A percentile compares a stretch with the other conserved stretches of the same genome.
These are phyloP conservation scores for Tetheella fluctuosa DNA, from an alignment of 2,888 invertebrate genomes.

Conservation along the genomic window DNA sequence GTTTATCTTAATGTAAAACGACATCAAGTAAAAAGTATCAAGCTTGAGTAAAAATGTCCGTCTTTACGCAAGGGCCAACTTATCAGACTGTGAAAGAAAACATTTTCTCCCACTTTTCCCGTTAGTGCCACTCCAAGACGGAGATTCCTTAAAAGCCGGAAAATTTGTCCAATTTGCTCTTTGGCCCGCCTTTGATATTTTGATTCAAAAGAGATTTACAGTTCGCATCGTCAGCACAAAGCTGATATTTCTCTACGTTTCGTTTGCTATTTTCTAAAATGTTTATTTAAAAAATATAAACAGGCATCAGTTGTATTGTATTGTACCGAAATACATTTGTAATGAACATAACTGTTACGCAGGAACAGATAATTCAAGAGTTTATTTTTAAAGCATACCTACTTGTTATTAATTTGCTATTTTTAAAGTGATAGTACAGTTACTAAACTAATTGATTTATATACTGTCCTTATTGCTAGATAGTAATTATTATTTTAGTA, in stretches of 20 bases:
- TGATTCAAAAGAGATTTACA: conserved; percentile 57
- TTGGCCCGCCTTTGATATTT: conserved; percentile 59
- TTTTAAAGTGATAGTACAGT: too few species aligned
- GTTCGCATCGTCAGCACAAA: conserved; percentile 43
- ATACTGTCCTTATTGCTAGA: too few species aligned
- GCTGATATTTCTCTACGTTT: conserved; percentile 38
- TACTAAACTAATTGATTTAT: too few species aligned
- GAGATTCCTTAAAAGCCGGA: conserved; percentile 64
- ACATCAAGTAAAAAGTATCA: background rate
- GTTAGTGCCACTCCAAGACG: conserved; percentile 46
- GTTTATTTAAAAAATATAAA: conserved; percentile 9
- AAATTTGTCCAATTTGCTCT: conserved; percentile 68
- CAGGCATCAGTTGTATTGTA: background rate
- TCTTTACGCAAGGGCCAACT: conserved; percentile 24
- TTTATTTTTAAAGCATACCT: too few species aligned
- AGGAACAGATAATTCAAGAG: too few species aligned
- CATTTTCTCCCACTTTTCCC: conserved; percentile 47
- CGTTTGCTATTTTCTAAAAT: conserved; percentile 11
- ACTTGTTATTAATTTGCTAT: too few species aligned
- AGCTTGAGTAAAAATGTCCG: conserved; percentile 11
- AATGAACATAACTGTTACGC: too few species aligned
- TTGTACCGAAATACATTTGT: background rate
- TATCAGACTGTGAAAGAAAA: conserved; percentile 40
- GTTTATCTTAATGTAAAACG: background rate
- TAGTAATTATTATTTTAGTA: background rate